Percentiles rank a stretch among this genome's conserved stretches.
Evolutionary conservation across 2,888 invertebrate genomes (phyloP).

Genomic region (Megastigmus dorsalis): DNA sequence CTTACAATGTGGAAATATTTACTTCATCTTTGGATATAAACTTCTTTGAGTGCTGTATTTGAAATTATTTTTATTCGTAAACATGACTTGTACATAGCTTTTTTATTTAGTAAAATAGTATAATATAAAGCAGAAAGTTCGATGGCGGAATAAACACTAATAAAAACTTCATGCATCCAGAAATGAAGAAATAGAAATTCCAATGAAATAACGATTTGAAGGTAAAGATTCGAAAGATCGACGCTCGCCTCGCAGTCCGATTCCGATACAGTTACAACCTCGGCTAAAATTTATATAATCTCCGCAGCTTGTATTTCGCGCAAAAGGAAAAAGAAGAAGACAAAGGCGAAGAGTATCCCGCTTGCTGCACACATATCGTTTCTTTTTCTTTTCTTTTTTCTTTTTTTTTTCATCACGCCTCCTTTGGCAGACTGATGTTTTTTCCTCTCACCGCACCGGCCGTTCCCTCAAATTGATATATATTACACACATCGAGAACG

Average conservation of each 20-base stretch:
- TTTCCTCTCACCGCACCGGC: constrained; percentile 4
- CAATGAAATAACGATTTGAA: too few relatives aligned
- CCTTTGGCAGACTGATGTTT: constrained; percentile 14
- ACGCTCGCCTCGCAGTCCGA: constrained; percentile 10
- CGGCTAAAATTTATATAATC: constrained; percentile 23
- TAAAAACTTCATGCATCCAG: too few relatives aligned
- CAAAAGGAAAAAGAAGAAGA: background rate
- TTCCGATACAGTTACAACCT: constrained; percentile 22
- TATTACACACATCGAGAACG: constrained; percentile 2
- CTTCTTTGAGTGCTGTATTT: too few relatives aligned
- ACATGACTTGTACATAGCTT: too few relatives aligned
- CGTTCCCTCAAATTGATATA: constrained; percentile 40
- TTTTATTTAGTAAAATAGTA: too few relatives aligned
- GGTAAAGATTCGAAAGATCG: background rate
- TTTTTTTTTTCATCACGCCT: constrained; percentile 11
- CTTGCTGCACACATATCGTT: too few relatives aligned
- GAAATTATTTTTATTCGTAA: too few relatives aligned
- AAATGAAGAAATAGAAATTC: too few relatives aligned
- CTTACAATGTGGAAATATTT: too few relatives aligned
- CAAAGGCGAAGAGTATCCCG: background rate
- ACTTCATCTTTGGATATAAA: too few relatives aligned
- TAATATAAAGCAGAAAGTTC: too few relatives aligned
- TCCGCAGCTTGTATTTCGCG: constrained; percentile 4
- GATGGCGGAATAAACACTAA: too few relatives aligned
- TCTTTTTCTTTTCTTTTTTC: background rate